phyloP scores from a whole-genome alignment of 1,140 invertebrate genomes.

The Trichonephila clavata region DNA sequence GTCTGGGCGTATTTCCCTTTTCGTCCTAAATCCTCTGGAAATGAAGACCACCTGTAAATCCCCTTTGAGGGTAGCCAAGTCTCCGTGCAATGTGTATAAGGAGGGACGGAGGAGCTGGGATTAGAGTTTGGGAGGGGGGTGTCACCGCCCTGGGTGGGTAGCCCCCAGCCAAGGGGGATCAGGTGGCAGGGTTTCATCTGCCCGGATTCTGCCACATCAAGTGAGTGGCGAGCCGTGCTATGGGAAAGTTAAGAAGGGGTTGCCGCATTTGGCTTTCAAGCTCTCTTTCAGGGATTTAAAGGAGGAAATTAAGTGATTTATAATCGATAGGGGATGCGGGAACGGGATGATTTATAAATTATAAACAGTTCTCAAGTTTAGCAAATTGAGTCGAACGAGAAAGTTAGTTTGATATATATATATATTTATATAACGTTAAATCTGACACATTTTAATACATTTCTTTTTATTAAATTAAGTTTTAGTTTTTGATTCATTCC shows the following conservation, averaged over 20 bases:
- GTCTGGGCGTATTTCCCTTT: constrained; percentile 66
- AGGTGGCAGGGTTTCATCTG: constrained; percentile 70
- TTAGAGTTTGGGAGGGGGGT: constrained; percentile 30
- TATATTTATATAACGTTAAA: too few relatives aligned
- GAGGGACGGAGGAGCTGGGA: constrained; percentile 48
- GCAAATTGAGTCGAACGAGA: too few relatives aligned
- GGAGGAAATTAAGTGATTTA: constrained; percentile 19
- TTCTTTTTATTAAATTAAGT: too few relatives aligned
- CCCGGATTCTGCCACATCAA: constrained; percentile 59
- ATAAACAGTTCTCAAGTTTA: too few relatives aligned
- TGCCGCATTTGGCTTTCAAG: constrained; percentile 1
- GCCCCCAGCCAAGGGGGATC: constrained; percentile 53
- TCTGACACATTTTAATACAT: too few relatives aligned
- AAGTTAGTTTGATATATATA: too few relatives aligned
- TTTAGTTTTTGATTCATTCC: too few relatives aligned
- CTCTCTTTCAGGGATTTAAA: background rate
- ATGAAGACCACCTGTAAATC: constrained; percentile 77
- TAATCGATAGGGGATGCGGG: background rate
- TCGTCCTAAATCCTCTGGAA: constrained; percentile 75
- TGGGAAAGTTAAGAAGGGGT: background rate
- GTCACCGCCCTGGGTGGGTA: constrained; percentile 26
- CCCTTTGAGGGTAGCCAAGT: constrained; percentile 76
- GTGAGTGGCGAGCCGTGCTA: constrained; percentile 43
- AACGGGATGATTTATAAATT: background rate
- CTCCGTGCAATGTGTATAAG: constrained; percentile 75